Evolutionary conservation across 2,113 vertebrate species (phyloP).

Genomic region (Pachypanchax playfairii): DNA sequence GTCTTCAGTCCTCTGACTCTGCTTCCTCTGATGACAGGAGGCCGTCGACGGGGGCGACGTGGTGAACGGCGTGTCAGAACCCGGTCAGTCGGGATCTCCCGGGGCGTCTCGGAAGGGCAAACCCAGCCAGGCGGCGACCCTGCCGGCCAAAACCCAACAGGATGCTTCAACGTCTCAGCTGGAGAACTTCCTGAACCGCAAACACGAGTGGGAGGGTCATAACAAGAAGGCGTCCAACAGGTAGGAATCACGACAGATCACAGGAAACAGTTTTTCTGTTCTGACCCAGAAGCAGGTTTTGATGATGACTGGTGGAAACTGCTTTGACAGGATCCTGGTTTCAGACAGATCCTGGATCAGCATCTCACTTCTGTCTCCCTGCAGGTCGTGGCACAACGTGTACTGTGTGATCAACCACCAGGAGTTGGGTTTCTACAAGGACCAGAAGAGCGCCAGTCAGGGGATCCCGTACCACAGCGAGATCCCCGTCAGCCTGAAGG

Average conservation of each 20-base stretch:
- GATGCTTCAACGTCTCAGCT: slow-evolving; percentile 86
- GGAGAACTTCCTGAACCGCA: slow-evolving; percentile 94
- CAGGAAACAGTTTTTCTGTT: too few relatives aligned
- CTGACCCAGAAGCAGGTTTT: too few relatives aligned
- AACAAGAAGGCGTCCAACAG: slow-evolving; percentile 99
- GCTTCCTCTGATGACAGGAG: slow-evolving; percentile 75
- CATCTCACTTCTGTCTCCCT: not conserved
- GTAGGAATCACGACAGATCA: slow-evolving; percentile 75
- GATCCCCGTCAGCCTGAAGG: slow-evolving; percentile 91
- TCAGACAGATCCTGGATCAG: not conserved
- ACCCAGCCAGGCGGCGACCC: slow-evolving; percentile 87
- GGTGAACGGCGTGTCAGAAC: slow-evolving; percentile 92
- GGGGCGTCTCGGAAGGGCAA: slow-evolving; percentile 86
- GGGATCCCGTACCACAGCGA: slow-evolving; percentile 97
- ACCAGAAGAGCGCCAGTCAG: slow-evolving; percentile 90
- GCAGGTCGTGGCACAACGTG: slow-evolving; percentile 97
- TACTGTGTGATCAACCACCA: slow-evolving; percentile 98
- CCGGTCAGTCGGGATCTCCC: slow-evolving; percentile 90
- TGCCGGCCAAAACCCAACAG: slow-evolving; percentile 90
- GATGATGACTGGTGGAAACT: too few relatives aligned
- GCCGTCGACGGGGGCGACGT: slow-evolving; percentile 83
- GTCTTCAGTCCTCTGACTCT: not conserved
- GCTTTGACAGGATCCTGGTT: not conserved
- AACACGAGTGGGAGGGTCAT: slow-evolving; percentile 96
- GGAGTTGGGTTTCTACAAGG: slow-evolving; percentile 99